These are phyloP conservation scores for Bombus turneri DNA, from an alignment of 1,140 invertebrate species.

Conservation along the genomic window DNA sequence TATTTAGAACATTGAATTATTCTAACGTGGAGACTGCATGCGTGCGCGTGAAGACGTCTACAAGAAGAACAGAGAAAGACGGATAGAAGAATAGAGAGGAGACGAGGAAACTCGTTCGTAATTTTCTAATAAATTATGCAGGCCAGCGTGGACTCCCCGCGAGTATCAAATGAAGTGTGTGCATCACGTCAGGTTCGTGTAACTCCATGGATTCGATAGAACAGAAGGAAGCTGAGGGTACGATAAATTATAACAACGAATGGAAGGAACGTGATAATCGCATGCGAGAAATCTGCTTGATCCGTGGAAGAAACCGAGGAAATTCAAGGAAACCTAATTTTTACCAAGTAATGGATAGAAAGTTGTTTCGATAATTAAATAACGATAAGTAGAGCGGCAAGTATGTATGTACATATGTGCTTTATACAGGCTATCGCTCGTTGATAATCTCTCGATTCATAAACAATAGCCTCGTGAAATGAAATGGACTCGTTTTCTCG, in stretches of 20 bases:
- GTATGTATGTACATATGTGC: background rate
- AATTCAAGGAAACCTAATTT: too few relatives aligned
- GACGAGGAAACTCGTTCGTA: constrained; percentile 23
- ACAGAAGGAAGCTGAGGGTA: too few relatives aligned
- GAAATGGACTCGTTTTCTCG: too few relatives aligned
- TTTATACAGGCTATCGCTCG: too few relatives aligned
- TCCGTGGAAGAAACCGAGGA: too few relatives aligned
- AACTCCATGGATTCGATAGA: background rate
- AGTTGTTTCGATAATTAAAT: background rate
- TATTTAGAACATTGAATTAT: constrained; percentile 69
- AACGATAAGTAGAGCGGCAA: background rate
- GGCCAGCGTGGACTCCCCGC: background rate
- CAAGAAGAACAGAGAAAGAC: background rate
- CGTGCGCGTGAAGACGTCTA: background rate
- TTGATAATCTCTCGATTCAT: too few relatives aligned
- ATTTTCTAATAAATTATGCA: constrained; percentile 37
- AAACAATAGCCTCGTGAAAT: too few relatives aligned
- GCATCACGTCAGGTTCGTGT: background rate
- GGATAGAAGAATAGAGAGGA: background rate
- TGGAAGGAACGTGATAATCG: too few relatives aligned
- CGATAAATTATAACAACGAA: too few relatives aligned
- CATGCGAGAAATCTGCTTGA: too few relatives aligned
- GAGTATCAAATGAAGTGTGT: background rate
- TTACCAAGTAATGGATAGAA: too few relatives aligned
- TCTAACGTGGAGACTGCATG: constrained; percentile 50